These are phyloP conservation scores for Laodelphax striatellus DNA, from an alignment of 1,140 invertebrate genomes.

Conservation along the genomic window DNA sequence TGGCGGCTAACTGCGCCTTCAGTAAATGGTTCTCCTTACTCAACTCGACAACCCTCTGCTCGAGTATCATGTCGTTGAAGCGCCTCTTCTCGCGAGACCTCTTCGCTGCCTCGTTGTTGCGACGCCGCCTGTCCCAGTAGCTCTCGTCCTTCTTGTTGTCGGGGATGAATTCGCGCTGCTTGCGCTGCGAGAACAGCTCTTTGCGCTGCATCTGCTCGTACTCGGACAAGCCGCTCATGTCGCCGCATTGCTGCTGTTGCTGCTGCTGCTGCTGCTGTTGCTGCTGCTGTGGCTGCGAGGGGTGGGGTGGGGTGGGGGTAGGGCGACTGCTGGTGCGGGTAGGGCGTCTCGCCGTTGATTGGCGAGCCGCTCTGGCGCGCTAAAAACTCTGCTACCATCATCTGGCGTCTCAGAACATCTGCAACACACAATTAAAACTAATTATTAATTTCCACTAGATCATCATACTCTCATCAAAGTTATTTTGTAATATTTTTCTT, in stretches of 20 bases:
- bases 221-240: conserved; percentile 22
- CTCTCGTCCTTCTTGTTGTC: conserved; percentile 94
- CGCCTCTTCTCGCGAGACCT: conserved; percentile 88
- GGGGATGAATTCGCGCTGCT: conserved; percentile 92
- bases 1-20: conserved; percentile 81
- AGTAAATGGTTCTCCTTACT: conserved; percentile 91
- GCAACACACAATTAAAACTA: conserved; percentile 1
- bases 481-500: too few relatives aligned
- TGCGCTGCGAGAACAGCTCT: conserved; percentile 73
- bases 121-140: conserved; percentile 89
- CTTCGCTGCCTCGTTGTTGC: conserved; percentile 95
- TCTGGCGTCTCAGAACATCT: conserved; percentile 27
- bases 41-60: conserved; percentile 84
- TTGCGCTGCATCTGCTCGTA: conserved; percentile 41
- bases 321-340: conserved; percentile 15
- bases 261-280: conserved; percentile 5
- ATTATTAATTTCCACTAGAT: too few relatives aligned
- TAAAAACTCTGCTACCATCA: conserved; percentile 76
- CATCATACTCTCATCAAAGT: too few relatives aligned
- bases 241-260: background rate
- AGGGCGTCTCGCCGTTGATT: conserved; percentile 49
- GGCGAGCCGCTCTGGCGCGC: conserved; percentile 55
- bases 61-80: conserved; percentile 93
- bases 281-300: conserved; percentile 14
- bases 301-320: conserved; percentile 19